Evolutionary conservation across 1,140 invertebrate species (phyloP).

Genomic region (Linepithema humile): DNA sequence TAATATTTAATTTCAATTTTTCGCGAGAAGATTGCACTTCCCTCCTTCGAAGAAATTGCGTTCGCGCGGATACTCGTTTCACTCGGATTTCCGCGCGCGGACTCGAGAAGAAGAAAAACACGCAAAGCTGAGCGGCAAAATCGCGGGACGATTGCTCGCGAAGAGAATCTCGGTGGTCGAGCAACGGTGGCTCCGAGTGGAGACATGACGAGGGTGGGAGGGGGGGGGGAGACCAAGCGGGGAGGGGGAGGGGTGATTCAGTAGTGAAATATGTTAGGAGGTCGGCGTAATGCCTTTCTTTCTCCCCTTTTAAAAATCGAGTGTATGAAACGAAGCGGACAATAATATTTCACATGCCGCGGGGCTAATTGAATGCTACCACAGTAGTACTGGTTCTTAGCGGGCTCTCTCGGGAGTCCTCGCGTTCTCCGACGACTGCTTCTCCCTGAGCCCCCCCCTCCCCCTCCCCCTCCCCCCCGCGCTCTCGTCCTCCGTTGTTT

Average conservation of each 20-base stretch:
- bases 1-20: too few species aligned
- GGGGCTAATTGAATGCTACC: constrained; percentile 84
- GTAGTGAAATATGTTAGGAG: constrained; percentile 75
- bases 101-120: constrained; percentile 38
- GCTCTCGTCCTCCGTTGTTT: not conserved
- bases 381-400: constrained; percentile 79
- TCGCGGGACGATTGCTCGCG: constrained; percentile 20
- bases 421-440: constrained; percentile 8
- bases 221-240: not conserved
- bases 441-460: not conserved
- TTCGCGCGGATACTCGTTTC: constrained; percentile 1
- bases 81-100: constrained; percentile 9
- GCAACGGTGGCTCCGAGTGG: constrained; percentile 2
- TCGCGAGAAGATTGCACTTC: not conserved
- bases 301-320: constrained; percentile 75
- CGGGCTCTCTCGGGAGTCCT: constrained; percentile 64
- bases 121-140: constrained; percentile 28
- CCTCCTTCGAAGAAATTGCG: constrained; percentile 11
- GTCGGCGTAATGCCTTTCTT: constrained; percentile 74
- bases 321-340: constrained; percentile 71
- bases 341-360: constrained; percentile 83
- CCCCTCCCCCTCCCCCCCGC: too few species aligned
- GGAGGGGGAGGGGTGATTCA: constrained; percentile 63
- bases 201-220: not conserved
- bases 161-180: constrained; percentile 53